Percentiles rank a stretch among this genome's conserved stretches.
Conservation (phyloP, 2,888 invertebrate genomes). For the Eupithecia vulgata region DNA sequence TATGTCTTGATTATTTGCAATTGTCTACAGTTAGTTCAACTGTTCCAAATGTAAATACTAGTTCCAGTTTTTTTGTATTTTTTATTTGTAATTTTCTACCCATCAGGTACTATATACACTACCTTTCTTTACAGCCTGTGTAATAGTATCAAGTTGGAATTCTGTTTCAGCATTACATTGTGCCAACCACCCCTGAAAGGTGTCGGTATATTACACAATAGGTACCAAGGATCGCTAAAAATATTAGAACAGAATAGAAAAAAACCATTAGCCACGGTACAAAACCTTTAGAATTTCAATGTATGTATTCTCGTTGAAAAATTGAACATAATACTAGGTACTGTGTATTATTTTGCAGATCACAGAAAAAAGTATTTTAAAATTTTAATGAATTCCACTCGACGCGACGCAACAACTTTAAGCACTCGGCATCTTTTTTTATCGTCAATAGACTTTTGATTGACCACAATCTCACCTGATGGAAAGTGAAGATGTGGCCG, state of each 20-base stretch:
- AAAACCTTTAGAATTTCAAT: neutral
- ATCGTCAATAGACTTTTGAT: no score
- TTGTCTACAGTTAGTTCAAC: no score
- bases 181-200: slow-evolving; percentile 63
- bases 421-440: no score
- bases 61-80: no score
- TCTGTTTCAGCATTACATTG: slow-evolving; percentile 19
- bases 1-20: no score
- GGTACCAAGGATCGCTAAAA: slow-evolving; percentile 54
- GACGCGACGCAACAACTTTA: neutral
- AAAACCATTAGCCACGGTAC: slow-evolving; percentile 2
- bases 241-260: slow-evolving; percentile 39
- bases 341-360: neutral
- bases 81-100: no score
- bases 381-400: neutral
- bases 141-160: neutral
- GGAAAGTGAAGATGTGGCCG: no score
- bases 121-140: neutral
- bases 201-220: slow-evolving; percentile 65
- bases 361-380: neutral
- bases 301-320: neutral
- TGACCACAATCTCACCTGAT: no score
- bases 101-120: neutral
- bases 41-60: no score
- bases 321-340: neutral